Evolutionary conservation across 2,797 vertebrate genomes (phyloP), one percentile per base, ranked within the genome.

Genomic region (Macroramphosus scolopax): DNA sequence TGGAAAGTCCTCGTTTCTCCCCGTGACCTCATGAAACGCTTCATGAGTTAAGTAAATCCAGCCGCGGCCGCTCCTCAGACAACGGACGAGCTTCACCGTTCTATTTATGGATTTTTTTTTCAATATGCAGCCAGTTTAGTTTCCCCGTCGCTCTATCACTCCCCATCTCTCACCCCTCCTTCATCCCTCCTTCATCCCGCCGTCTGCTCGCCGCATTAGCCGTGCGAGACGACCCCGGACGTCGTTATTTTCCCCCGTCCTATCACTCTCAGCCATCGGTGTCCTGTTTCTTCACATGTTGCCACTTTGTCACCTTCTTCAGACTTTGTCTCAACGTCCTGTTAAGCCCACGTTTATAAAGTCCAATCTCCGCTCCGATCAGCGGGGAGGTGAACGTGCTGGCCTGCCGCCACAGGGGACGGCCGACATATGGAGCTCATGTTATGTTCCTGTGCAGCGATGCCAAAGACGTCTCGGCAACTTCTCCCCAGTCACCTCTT

Each of bases 221-320:
- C 53, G 53, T 3, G 55, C 12, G 51, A 53, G 50, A 32, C 22
- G 37, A 66, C 45, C 25, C n/a, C 34, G 57, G 48, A 63, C 51
- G 11, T 52, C 49, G 4, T 30, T 41, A 11, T 15, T 48, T 74
- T 53, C 32, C 48, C 49, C 17, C 14, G 11, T 28, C 17, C 68
- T 80, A 84, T 88, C 78, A n/a, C 66, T 10, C 2, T 29, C 37
- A 46, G 64, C 47, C 76, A 83, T 84, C 84, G 2, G 73, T 63
- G 42, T 80, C 61, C 35, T 12, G 51, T 78, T 75, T 70, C 76
- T 62, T 69, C 47, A 12, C 48, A 32, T 43, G 62, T 68, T 51
- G 46, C 69, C 68, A 59, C 43, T 15, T 78, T 61, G 16, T 71
- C 77, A 74, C 72, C 56, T 62, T 77, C 50, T 53, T 47, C 62